phyloP scores from a whole-genome alignment of 2,797 vertebrate genomes.

The Margarornis squamiger region DNA sequence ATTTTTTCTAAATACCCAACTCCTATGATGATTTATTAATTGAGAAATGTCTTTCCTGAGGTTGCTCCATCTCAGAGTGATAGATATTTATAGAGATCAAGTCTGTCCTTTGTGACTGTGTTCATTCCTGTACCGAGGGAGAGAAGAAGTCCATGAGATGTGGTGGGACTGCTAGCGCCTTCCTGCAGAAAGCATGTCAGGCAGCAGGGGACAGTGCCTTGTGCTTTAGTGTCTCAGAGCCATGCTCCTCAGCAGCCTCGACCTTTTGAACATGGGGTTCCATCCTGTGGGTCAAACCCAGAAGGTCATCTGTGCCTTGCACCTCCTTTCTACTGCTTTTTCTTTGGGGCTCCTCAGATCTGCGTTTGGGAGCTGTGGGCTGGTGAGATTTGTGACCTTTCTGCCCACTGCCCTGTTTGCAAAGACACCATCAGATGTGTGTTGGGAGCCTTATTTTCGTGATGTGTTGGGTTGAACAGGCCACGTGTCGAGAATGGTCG shows the following conservation, averaged over 20 bases:
- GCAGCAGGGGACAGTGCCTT: not conserved
- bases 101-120: not conserved
- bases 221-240: not conserved
- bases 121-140: not conserved
- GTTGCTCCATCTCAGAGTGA: not conserved
- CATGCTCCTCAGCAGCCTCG: not conserved
- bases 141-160: not conserved
- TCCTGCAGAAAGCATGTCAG: fast-evolving
- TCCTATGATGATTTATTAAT: not conserved
- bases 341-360: not conserved
- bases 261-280: not conserved
- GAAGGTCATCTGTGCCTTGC: not conserved
- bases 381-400: not conserved
- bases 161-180: not conserved
- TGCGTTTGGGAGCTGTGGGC: not conserved
- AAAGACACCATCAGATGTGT: not conserved
- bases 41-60: not conserved
- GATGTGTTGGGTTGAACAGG: not conserved
- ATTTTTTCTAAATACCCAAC: not conserved
- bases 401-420: not conserved
- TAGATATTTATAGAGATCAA: not conserved
- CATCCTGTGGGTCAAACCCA: not conserved
- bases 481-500: not conserved
- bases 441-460: not conserved
- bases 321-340: not conserved